Base-by-base conservation (phyloP, 2,113 vertebrate genomes). In the Bufo bufo region DNA sequence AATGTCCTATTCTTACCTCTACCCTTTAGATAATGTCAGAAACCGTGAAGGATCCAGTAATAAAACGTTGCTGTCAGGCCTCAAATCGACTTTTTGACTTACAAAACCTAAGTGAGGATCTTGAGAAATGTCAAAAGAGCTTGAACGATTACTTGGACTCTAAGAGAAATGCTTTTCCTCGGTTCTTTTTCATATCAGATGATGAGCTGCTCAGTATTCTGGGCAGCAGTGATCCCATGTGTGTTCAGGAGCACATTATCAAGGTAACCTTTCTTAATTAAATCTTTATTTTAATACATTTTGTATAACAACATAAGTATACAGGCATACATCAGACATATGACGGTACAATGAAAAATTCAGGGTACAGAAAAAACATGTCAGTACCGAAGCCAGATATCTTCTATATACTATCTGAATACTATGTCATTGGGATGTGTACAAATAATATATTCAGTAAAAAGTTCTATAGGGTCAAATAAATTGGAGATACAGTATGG, bases 151-250 rank as follows among this genome's bases (percentile, higher is more conserved):
- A 99, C 92, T 91, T 99, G 90, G 97, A 99, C 89, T 96, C 97
- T 58, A 99, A 99, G 84, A 90, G 98, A 49, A 98, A 98, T 0
- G 96, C 96, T 33, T 99, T 99, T 90, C 98, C 98, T 0, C 94
- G 98, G 4, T 99, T 99, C 92, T 99, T 99, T 93, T 99, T 99
- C 92, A 97, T 99, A 86, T 99, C 98, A 0, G 98, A 99, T 2
- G 98, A 99, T 0, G 98, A 99, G 89, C 93, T 99, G 90, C 97
- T 99, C 82, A 99, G 97, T 92, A 98, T 99, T 87, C 93, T 99
- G 85, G 98, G 98, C 0, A 99, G 94, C 92, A 96, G 95, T 23
- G 95, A 96, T 78, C 97, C 96, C 0, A 85, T 95, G 12, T 98
- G 97, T 75, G 96, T 99, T 19, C 98, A 99, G 94, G 98, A 99